A percentile compares a stretch with the other conserved stretches of the same genome.
phyloP scores from a whole-genome alignment of 2,797 vertebrate genomes.

The Characodon lateralis region DNA sequence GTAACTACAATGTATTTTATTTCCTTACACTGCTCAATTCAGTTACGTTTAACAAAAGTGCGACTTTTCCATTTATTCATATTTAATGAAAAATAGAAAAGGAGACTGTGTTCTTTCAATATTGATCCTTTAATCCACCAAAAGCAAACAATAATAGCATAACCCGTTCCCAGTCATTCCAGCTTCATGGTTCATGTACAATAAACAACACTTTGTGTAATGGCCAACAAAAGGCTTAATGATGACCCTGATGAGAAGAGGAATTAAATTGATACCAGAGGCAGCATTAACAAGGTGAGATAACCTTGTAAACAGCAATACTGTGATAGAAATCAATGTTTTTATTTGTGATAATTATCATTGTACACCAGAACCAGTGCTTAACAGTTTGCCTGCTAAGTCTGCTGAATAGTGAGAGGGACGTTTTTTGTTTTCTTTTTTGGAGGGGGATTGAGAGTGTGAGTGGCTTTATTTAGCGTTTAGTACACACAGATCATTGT shows the following conservation, averaged over 20 bases:
- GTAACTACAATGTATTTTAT: background rate
- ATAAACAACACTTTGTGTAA: slow-evolving; percentile 47
- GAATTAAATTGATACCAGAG: slow-evolving; percentile 39
- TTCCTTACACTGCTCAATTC: background rate
- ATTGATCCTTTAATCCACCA: slow-evolving; percentile 29
- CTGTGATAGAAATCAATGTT: slow-evolving; percentile 59
- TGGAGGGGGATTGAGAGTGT: slow-evolving; percentile 21
- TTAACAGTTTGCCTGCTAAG: slow-evolving; percentile 56
- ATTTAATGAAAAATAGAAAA: background rate
- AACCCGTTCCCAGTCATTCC: slow-evolving; percentile 29
- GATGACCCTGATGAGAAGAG: slow-evolving; percentile 45
- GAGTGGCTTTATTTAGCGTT: slow-evolving; percentile 51
- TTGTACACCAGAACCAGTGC: slow-evolving; percentile 34
- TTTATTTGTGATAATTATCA: slow-evolving; percentile 54
- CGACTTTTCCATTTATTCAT: background rate
- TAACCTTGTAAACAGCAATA: slow-evolving; percentile 56
- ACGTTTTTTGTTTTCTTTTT: slow-evolving; percentile 26
- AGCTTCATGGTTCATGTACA: slow-evolving; percentile 26
- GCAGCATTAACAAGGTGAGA: slow-evolving; percentile 37
- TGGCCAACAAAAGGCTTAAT: slow-evolving; percentile 30
- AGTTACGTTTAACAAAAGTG: slow-evolving; percentile 16
- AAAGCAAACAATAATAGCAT: slow-evolving; percentile 28
- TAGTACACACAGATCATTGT: slow-evolving; percentile 53
- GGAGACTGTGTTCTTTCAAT: slow-evolving; percentile 10
- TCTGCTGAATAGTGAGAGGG: slow-evolving; percentile 51